Evolutionary conservation across 2,888 invertebrate species (phyloP).

Genomic region (Amblyteles armatorius): DNA sequence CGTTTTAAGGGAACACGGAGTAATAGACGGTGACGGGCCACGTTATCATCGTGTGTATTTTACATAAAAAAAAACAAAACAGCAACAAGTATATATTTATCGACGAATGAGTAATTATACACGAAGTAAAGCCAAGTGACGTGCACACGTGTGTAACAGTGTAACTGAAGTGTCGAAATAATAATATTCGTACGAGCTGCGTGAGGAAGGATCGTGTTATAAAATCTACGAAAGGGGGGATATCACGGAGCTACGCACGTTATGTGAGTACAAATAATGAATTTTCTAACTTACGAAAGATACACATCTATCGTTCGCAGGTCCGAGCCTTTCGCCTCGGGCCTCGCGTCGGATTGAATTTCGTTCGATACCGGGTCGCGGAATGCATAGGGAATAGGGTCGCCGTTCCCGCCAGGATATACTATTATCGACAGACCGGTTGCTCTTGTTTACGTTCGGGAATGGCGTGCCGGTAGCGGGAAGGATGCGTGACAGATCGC

Average conservation of each 20-base stretch:
- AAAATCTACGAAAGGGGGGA: slow-evolving; percentile 64
- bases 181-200: slow-evolving; percentile 48
- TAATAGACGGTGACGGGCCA: slow-evolving; percentile 27
- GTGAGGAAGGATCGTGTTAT: slow-evolving; percentile 45
- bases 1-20: slow-evolving; percentile 34
- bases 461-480: slow-evolving; percentile 58
- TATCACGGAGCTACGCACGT: slow-evolving; percentile 74
- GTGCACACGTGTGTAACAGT: slow-evolving; percentile 75
- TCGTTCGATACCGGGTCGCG: slow-evolving; percentile 1
- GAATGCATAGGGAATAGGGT: slow-evolving; percentile 34
- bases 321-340: not conserved
- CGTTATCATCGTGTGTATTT: slow-evolving; percentile 43
- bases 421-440: slow-evolving; percentile 45
- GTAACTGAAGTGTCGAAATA: slow-evolving; percentile 70
- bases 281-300: not conserved
- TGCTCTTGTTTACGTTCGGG: slow-evolving; percentile 74
- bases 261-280: slow-evolving; percentile 76
- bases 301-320: too few species aligned
- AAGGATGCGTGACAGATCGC: slow-evolving; percentile 71
- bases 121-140: slow-evolving; percentile 65
- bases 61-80: slow-evolving; percentile 30
- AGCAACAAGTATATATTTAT: slow-evolving; percentile 31
- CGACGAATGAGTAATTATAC: slow-evolving; percentile 43
- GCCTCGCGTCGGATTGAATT: not conserved
- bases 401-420: slow-evolving; percentile 19